Base-by-base conservation (phyloP, 2,888 invertebrate genomes). In the Aplocera efformata region DNA sequence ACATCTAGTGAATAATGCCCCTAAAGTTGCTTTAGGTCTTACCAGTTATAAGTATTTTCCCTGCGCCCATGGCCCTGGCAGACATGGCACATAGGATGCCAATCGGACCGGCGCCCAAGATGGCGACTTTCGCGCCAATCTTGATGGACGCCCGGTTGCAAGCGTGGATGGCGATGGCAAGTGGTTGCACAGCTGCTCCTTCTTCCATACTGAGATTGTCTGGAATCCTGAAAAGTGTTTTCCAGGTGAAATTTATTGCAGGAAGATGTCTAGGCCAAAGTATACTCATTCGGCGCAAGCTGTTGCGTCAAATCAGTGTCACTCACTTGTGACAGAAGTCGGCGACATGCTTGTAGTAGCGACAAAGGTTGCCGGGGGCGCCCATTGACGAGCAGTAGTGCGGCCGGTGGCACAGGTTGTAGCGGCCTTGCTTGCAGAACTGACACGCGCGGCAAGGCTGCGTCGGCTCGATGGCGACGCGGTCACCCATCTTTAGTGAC, bases 381-480 rank as follows among this genome's bases (percentile, higher is more conserved):
- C 96, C 97, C 5, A 94, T 94, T 0, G 97, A 96, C 0, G 98
- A 96, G 82, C 96, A 96, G 81, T 98, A 98, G 26, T 88, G 75
- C 64, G 98, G 93, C n/a, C 92, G 91, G 0, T 88, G 86, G 66
- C 98, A 99, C 45, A 98, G 86, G 85, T 98, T 97, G 83, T 98
- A 98, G 30, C 90, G 89, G 1, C 98, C 98, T 4, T 70, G 82
- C 76, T 95, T 96, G 84, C 98, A 99, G 65, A 89, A 92, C 5
- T 89, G 81, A 72, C 98, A 99, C 0, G 79, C 66, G 35, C 96
- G 90, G 65, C 98, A 99, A 0, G 95, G 93, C 56, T 96, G 93
- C 1, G 98, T 98, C 0, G 98, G 98, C 79, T 98, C 98, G 36
- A 98, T 93, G 0, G 97, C 96, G 0, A 98, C 97, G 42, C 97